Conservation (phyloP, 1,140 invertebrate genomes). For the Pachyrhynchus sulphureomaculatus region DNA sequence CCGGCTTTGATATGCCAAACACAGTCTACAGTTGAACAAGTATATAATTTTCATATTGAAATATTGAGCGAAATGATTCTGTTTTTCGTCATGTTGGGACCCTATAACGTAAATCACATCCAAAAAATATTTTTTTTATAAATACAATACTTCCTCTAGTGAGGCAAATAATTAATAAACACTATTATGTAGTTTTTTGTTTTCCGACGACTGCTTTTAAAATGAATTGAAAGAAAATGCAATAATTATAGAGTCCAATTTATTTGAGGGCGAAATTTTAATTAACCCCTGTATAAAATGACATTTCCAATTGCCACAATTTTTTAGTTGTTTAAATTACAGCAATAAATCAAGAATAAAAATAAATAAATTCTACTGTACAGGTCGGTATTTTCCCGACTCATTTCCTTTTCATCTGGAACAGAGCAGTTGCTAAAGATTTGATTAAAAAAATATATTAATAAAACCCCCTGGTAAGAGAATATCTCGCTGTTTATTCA, state of each 20-base stretch:
- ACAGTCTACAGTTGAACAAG: too few species aligned
- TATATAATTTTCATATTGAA: too few species aligned
- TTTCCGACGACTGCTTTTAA: too few species aligned
- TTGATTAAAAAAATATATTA: constrained; percentile 22
- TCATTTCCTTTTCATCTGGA: constrained; percentile 6
- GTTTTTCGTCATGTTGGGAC: too few species aligned
- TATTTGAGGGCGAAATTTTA: too few species aligned
- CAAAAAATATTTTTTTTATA: constrained; percentile 16
- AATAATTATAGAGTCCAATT: too few species aligned
- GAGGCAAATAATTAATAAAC: constrained; percentile 3
- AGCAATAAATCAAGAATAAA: constrained; percentile 1
- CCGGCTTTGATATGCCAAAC: too few species aligned
- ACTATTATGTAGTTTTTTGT: neutral
- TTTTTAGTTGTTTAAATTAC: neutral
- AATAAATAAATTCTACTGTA: constrained; percentile 9
- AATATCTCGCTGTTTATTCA: constrained; percentile 8
- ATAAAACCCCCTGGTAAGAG: constrained; percentile 17
- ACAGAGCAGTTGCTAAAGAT: constrained; percentile 13
- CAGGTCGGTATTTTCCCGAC: neutral
- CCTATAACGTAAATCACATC: constrained; percentile 21
- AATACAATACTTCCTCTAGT: too few species aligned
- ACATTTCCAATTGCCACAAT: neutral
- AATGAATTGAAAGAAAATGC: too few species aligned
- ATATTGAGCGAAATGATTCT: too few species aligned
- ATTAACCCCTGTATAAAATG: neutral